Percentiles rank a stretch among this genome's conserved stretches.
Conservation (phyloP, 2,797 vertebrate species). For the Halcyon chelicuti region DNA sequence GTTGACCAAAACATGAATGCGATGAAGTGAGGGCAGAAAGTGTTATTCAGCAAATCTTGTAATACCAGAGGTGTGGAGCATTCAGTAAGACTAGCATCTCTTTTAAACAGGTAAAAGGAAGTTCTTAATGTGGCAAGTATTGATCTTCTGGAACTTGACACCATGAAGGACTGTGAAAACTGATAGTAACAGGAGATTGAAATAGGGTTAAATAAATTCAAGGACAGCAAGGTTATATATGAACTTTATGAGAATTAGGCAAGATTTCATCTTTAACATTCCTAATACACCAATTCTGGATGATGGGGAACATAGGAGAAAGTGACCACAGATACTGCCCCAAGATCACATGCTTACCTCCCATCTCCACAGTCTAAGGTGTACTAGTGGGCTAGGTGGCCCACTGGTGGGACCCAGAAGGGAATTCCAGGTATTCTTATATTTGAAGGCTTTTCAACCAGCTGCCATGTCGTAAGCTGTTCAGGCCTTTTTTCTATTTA, state of each 20-base stretch:
- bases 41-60: background rate
- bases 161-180: background rate
- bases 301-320: background rate
- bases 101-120: background rate
- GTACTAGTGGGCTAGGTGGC: background rate
- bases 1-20: background rate
- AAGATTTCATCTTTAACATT: background rate
- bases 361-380: background rate
- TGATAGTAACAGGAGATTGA: background rate
- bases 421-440: background rate
- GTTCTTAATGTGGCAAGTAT: background rate
- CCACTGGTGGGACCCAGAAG: background rate
- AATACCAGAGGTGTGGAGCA: background rate
- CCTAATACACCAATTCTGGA: background rate
- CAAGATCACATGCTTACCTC: background rate
- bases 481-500: background rate
- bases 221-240: background rate
- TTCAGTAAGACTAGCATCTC: background rate
- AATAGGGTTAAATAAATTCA: background rate
- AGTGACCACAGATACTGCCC: background rate
- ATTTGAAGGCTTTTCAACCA: background rate
- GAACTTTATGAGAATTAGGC: background rate
- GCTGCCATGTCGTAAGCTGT: background rate
- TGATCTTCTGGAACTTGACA: background rate
- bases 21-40: background rate